Evolutionary conservation across 1,140 invertebrate genomes (phyloP).

Genomic region (Drosophila suzukii): DNA sequence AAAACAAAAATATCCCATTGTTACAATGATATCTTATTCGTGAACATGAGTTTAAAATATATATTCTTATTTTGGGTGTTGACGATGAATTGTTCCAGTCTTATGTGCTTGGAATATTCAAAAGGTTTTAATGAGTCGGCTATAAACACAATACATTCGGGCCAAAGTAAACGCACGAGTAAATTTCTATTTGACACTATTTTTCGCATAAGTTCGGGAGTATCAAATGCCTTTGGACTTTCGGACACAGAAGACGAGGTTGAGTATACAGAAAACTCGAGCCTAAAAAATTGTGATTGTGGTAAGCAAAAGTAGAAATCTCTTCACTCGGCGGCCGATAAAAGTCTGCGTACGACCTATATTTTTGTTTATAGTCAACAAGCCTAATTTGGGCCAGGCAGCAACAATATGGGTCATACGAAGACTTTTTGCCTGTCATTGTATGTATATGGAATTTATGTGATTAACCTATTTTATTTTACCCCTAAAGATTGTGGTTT

Average conservation of each 20-base stretch:
- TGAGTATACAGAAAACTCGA: conserved; percentile 81
- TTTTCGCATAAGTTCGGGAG: conserved; percentile 85
- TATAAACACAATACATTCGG: conserved; percentile 33
- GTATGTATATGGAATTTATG: neutral
- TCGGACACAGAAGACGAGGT: conserved; percentile 85
- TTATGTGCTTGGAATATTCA: conserved; percentile 48
- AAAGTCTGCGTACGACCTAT: too few species aligned
- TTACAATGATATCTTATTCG: conserved; percentile 60
- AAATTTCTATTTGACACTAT: conserved; percentile 88
- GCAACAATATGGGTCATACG: too few species aligned
- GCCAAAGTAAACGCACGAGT: conserved; percentile 80
- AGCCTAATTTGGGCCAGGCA: too few species aligned
- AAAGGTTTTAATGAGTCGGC: conserved; percentile 45
- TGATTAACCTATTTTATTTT: neutral
- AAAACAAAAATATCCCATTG: conserved; percentile 26
- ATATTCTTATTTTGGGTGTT: conserved; percentile 63
- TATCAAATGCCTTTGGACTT: conserved; percentile 84
- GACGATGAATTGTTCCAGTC: conserved; percentile 50
- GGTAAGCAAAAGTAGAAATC: conserved; percentile 43
- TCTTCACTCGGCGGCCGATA: neutral
- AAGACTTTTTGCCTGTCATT: too few species aligned
- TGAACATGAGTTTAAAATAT: conserved; percentile 69
- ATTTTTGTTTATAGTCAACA: too few species aligned
- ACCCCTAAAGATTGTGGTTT: conserved; percentile 88
- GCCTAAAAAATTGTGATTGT: conserved; percentile 87